These are phyloP conservation scores for Plusia festucae DNA, from an alignment of 2,888 invertebrate genomes.

Conservation along the genomic window DNA sequence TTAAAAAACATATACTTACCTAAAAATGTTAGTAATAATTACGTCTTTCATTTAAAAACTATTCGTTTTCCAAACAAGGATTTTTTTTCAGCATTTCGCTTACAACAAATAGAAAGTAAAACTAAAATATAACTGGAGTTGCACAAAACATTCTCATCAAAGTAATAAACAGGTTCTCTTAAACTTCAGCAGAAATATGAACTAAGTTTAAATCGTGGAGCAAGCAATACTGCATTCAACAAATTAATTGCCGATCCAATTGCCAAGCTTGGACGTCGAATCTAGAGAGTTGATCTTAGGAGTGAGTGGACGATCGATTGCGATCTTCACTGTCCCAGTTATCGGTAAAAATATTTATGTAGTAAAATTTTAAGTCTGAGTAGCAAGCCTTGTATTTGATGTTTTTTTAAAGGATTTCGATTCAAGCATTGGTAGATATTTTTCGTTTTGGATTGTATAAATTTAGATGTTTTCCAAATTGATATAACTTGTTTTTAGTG, in stretches of 20 bases:
- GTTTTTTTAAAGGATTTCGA: no score
- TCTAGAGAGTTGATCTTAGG: conserved; percentile 53
- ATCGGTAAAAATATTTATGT: neutral
- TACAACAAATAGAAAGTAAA: neutral
- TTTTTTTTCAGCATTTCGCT: no score
- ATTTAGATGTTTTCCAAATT: no score
- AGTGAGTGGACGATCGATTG: conserved; percentile 35
- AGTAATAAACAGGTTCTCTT: conserved; percentile 42
- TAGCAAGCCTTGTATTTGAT: no score
- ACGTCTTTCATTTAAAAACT: no score
- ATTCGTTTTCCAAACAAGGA: no score
- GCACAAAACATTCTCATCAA: conserved; percentile 14
- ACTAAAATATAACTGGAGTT: neutral
- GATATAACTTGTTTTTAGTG: no score
- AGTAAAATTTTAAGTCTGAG: neutral
- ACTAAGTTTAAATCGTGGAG: conserved; percentile 45
- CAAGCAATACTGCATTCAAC: conserved; percentile 57
- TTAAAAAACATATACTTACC: no score
- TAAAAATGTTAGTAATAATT: no score
- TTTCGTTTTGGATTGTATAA: no score
- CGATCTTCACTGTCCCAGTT: conserved; percentile 10
- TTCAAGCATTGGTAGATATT: no score
- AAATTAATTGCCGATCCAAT: conserved; percentile 63
- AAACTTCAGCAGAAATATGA: conserved; percentile 41
- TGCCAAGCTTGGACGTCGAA: conserved; percentile 33